Evolutionary conservation across 2,888 invertebrate genomes (phyloP), one percentile per base, ranked within the genome.

Genomic region (Diloba caeruleocephala): DNA sequence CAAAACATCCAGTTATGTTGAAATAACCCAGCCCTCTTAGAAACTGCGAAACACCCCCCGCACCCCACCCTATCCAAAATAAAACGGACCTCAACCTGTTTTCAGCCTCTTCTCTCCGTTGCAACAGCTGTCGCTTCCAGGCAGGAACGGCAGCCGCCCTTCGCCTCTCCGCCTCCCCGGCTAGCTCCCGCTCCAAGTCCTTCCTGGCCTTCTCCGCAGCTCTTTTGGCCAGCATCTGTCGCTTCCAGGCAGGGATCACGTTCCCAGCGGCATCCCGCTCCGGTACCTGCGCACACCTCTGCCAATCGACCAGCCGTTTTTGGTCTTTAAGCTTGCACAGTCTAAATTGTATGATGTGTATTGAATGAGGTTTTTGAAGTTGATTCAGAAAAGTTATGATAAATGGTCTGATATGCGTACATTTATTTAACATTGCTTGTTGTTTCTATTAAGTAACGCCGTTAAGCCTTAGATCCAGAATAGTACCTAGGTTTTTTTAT

Each of bases 141-240:
- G 97, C 97, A 0, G 99, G 99, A 75, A 99, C 97, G 9, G 98
- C 95, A 14, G 97, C 97, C 34, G 98, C 94, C 65, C 98, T 93
- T 74, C 97, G 95, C 74, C 97, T 96, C 87, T 98, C 98, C 0
- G 97, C 97, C 81, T 98, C 97, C 56, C 96, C 94, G 3, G 96
- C 96, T 76, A 98, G 94, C 78, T 97, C 96, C 83, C 97, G 97
- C 87, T 98, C 98, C 72, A 98, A 94, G 79, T 99, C 98, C 78
- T 97, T 97, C 69, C 97, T 95, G 7, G 98, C 98, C 71, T 97
- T 96, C 87, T 99, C 98, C 0, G 99, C 98, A 0, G 98, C 97
- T 84, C 98, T 97, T 78, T 98, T 96, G 1, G 99, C 99, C 85
- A 98, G 86, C 97, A 99, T 98, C 88, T 98, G 98, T 8, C 98